phyloP scores from a whole-genome alignment of 2,888 invertebrate genomes.

The Microctonus brassicae region DNA sequence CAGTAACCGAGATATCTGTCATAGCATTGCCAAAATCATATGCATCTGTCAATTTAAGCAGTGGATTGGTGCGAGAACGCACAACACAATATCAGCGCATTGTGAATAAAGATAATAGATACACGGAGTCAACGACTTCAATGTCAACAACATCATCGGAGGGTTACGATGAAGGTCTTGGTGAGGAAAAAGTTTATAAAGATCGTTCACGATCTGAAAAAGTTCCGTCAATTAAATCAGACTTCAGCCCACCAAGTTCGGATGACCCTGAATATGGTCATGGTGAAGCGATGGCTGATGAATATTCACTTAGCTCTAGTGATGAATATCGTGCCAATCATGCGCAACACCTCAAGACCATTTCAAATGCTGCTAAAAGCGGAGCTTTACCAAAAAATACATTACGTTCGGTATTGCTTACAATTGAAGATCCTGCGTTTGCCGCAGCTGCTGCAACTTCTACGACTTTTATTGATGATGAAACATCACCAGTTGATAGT shows the following conservation, averaged over 20 bases:
- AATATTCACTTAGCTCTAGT: conserved; percentile 67
- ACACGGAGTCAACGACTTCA: conserved; percentile 64
- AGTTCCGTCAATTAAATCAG: conserved; percentile 63
- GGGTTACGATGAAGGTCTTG: conserved; percentile 72
- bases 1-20: conserved; percentile 76
- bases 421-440: conserved; percentile 82
- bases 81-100: conserved; percentile 71
- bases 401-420: conserved; percentile 73
- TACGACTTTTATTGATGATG: conserved; percentile 82
- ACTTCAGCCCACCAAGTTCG: conserved; percentile 70
- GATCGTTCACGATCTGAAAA: conserved; percentile 76
- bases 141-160: conserved; percentile 68
- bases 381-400: conserved; percentile 59
- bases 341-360: conserved; percentile 56
- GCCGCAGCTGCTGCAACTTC: conserved; percentile 80
- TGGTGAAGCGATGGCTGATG: conserved; percentile 79
- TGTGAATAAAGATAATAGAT: conserved; percentile 63
- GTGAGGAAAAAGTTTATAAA: conserved; percentile 81
- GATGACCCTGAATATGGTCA: conserved; percentile 73
- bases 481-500: conserved; percentile 87
- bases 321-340: conserved; percentile 68
- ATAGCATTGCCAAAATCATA: conserved; percentile 75
- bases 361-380: conserved; percentile 54
- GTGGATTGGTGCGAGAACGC: conserved; percentile 71
- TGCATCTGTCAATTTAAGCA: conserved; percentile 58